Percentiles rank a stretch among this genome's conserved stretches.
Conservation (phyloP, 2,797 vertebrate genomes). For the Kryptolebias ocellatus region DNA sequence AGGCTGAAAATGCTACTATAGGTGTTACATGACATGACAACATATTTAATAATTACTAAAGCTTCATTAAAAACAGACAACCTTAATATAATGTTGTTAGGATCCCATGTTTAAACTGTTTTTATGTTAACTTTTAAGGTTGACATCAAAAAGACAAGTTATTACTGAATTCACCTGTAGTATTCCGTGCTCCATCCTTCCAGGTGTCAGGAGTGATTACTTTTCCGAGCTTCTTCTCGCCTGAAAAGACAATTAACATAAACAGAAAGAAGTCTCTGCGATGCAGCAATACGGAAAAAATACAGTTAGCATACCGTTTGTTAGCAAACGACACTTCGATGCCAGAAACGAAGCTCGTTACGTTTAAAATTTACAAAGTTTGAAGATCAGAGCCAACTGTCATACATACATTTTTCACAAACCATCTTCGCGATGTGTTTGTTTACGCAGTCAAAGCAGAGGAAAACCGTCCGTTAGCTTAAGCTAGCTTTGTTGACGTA, state of each 20-base stretch:
- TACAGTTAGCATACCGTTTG: conserved; percentile 3
- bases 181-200: conserved; percentile 98
- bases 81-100: too few relatives aligned
- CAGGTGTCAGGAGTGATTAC: conserved; percentile 98
- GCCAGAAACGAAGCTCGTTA: neutral
- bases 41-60: too few relatives aligned
- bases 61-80: too few relatives aligned
- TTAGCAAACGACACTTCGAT: neutral
- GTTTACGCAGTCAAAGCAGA: neutral
- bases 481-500: conserved; percentile 27
- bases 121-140: too few relatives aligned
- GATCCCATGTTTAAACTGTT: too few relatives aligned
- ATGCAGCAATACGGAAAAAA: neutral
- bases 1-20: too few relatives aligned
- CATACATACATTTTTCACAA: conserved; percentile 83
- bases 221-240: conserved; percentile 96
- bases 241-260: conserved; percentile 65
- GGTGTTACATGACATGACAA: too few relatives aligned
- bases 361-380: neutral
- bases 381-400: neutral
- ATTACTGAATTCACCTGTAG: conserved; percentile 85
- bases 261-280: neutral
- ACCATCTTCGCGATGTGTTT: conserved; percentile 69
- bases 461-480: conserved; percentile 3
- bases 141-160: too few relatives aligned